A percentile compares a stretch with the other conserved stretches of the same genome.
Conservation (phyloP, 2,113 vertebrate genomes). For the Actenoides lindsayi region DNA sequence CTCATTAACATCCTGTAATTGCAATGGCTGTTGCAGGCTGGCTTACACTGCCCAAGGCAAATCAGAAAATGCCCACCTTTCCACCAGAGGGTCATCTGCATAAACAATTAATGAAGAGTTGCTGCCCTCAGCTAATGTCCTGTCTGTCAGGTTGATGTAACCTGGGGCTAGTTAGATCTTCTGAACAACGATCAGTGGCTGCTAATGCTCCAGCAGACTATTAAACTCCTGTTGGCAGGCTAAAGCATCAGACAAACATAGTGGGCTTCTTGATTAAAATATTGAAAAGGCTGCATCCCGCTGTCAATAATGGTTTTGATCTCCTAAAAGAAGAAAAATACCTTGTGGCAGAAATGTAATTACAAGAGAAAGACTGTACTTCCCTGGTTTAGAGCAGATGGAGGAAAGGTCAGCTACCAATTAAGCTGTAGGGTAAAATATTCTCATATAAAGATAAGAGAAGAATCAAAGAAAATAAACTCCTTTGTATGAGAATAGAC, state of each 20-base stretch:
- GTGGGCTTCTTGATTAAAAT: slow-evolving; percentile 64
- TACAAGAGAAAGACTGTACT: slow-evolving; percentile 43
- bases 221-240: slow-evolving; percentile 41
- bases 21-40: not conserved
- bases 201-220: slow-evolving; percentile 21
- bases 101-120: slow-evolving; percentile 41
- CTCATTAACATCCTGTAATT: slow-evolving; percentile 38
- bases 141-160: slow-evolving; percentile 25
- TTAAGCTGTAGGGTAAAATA: slow-evolving; percentile 51
- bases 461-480: slow-evolving; percentile 37
- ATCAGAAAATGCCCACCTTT: slow-evolving; percentile 18
- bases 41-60: slow-evolving; percentile 32
- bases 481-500: not conserved
- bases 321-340: slow-evolving; percentile 55
- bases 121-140: slow-evolving; percentile 15
- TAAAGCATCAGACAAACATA: slow-evolving; percentile 26
- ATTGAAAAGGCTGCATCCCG: slow-evolving; percentile 49
- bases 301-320: slow-evolving; percentile 66
- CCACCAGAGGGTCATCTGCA: slow-evolving; percentile 25
- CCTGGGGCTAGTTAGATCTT: slow-evolving; percentile 28
- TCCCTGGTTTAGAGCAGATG: slow-evolving; percentile 37
- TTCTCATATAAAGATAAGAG: slow-evolving; percentile 7
- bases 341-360: slow-evolving; percentile 68
- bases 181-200: slow-evolving; percentile 10
- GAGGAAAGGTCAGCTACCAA: slow-evolving; percentile 66